A percentile compares a stretch with the other conserved stretches of the same genome.
Conservation (phyloP, 2,797 vertebrate species). For the Pelodytes ibericus region DNA sequence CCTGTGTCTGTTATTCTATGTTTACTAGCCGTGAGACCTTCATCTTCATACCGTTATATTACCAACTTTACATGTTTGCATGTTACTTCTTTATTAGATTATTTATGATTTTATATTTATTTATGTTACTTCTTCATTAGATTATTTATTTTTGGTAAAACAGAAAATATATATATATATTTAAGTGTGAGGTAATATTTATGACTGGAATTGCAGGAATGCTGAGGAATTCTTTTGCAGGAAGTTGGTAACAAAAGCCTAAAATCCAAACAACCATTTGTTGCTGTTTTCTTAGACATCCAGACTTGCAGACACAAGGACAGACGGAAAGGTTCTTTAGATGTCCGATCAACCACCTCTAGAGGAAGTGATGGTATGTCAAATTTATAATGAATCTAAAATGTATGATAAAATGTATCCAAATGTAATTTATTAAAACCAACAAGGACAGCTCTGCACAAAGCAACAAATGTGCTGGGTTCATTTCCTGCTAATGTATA, state of each 20-base stretch:
- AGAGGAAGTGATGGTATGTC: slow-evolving; percentile 90
- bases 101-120: too few relatives aligned
- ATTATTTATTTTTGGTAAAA: too few relatives aligned
- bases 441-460: too few relatives aligned
- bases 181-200: not conserved
- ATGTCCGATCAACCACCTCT: slow-evolving; percentile 86
- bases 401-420: not conserved
- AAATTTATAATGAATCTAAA: not conserved
- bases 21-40: too few relatives aligned
- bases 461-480: too few relatives aligned
- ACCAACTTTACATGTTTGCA: too few relatives aligned
- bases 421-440: too few relatives aligned
- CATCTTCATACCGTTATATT: too few relatives aligned
- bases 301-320: slow-evolving; percentile 91
- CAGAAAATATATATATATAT: not conserved
- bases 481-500: too few relatives aligned
- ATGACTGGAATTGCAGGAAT: slow-evolving; percentile 6
- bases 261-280: slow-evolving; percentile 24
- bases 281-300: slow-evolving; percentile 77
- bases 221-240: slow-evolving; percentile 5
- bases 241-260: slow-evolving; percentile 28
- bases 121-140: too few relatives aligned
- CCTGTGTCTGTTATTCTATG: too few relatives aligned
- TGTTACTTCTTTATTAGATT: too few relatives aligned
- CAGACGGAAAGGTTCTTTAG: slow-evolving; percentile 92